Evolutionary conservation across 2,797 vertebrate species (phyloP).

Genomic region (Corythornis leucogaster): DNA sequence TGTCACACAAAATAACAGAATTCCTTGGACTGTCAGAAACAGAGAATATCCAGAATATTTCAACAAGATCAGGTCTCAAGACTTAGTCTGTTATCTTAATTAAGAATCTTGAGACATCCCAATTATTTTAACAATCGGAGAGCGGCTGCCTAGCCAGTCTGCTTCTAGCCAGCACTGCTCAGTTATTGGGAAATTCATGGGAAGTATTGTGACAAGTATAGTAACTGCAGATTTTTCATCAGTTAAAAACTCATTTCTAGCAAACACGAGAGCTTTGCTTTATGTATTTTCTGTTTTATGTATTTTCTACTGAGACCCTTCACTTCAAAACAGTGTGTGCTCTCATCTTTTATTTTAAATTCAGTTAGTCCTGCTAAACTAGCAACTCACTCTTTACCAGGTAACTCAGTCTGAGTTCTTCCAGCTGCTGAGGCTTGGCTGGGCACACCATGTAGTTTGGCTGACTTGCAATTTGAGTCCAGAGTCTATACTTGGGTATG

Average conservation of each 20-base stretch:
- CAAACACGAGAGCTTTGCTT: neutral
- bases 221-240: neutral
- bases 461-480: neutral
- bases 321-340: neutral
- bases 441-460: neutral
- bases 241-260: neutral
- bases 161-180: neutral
- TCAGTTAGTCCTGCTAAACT: neutral
- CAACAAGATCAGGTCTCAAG: conserved; percentile 13
- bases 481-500: neutral
- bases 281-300: neutral
- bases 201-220: neutral
- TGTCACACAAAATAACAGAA: neutral
- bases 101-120: conserved; percentile 12
- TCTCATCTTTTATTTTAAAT: neutral
- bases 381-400: neutral
- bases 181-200: conserved; percentile 14
- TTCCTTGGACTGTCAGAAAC: neutral
- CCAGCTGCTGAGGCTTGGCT: neutral
- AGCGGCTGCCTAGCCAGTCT: neutral
- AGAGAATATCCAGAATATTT: conserved; percentile 26
- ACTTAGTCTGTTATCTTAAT: conserved; percentile 25
- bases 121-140: conserved; percentile 25
- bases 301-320: neutral
- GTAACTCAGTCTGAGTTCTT: neutral